phyloP scores from a whole-genome alignment of 2,888 invertebrate genomes.

The Harpalus rufipes region DNA sequence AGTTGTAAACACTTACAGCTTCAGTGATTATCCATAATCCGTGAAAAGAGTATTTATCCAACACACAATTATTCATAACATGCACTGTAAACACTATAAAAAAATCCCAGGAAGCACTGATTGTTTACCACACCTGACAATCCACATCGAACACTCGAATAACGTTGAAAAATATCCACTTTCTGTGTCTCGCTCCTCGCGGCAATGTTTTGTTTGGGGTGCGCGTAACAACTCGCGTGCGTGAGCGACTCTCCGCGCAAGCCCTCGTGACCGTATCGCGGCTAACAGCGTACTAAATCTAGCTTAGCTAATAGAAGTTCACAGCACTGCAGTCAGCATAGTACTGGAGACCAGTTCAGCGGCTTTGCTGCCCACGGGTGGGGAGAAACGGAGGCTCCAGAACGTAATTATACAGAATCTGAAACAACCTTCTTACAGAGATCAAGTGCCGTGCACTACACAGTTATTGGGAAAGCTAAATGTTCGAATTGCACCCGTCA shows the following conservation, averaged over 20 bases:
- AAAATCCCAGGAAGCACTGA: not conserved
- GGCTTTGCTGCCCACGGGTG: conserved; percentile 71
- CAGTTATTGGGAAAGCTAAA: conserved; percentile 73
- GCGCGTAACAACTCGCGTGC: conserved; percentile 9
- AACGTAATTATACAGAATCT: conserved; percentile 76
- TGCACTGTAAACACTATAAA: conserved; percentile 22
- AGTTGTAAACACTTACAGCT: conserved; percentile 41
- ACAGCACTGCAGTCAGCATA: conserved; percentile 74
- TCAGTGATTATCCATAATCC: conserved; percentile 64
- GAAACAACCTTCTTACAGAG: conserved; percentile 76
- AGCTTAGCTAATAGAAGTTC: conserved; percentile 71
- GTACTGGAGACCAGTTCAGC: conserved; percentile 76
- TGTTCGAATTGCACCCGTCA: not conserved
- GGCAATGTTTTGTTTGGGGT: conserved; percentile 17
- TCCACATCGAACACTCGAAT: not conserved
- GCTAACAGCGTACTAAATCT: conserved; percentile 67
- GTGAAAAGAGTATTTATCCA: conserved; percentile 59
- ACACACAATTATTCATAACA: conserved; percentile 48
- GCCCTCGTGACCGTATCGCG: conserved; percentile 47
- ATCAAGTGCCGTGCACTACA: conserved; percentile 76
- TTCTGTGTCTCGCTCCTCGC: not conserved
- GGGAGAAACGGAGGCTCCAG: conserved; percentile 70
- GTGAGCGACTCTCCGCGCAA: not conserved
- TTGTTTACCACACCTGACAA: conserved; percentile 12
- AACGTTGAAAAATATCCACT: conserved; percentile 13